Evolutionary conservation across 2,888 invertebrate species (phyloP).

Genomic region (Scelioninae gen. 1): DNA sequence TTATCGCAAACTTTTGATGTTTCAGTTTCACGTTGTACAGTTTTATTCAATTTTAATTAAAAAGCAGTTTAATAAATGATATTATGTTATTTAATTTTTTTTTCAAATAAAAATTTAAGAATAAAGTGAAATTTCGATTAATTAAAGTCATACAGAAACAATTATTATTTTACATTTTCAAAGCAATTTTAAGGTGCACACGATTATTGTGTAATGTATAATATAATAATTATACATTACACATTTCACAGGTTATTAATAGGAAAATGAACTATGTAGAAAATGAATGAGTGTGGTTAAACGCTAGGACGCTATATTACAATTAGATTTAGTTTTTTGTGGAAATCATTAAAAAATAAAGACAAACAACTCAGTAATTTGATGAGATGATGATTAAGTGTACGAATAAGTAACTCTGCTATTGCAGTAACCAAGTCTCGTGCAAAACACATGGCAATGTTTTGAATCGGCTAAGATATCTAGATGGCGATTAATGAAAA

Average conservation of each 20-base stretch:
- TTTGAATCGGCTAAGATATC: constrained; percentile 19
- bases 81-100: too few species aligned
- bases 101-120: too few species aligned
- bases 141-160: too few species aligned
- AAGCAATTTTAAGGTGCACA: background rate
- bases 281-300: constrained; percentile 1
- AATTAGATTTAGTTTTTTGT: constrained; percentile 16
- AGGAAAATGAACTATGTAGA: constrained; percentile 11
- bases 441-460: constrained; percentile 35
- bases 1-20: too few species aligned
- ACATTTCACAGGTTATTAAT: background rate
- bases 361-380: constrained; percentile 11
- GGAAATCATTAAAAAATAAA: constrained; percentile 2
- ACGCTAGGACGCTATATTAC: background rate
- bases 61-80: too few species aligned
- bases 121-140: too few species aligned
- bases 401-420: background rate
- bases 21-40: too few species aligned
- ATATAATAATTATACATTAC: too few species aligned
- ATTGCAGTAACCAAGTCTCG: constrained; percentile 13
- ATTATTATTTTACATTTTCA: background rate
- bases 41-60: too few species aligned
- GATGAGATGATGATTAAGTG: constrained; percentile 27
- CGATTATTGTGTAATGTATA: background rate
- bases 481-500: constrained; percentile 8